Percentiles rank a stretch among this genome's conserved stretches.
Evolutionary conservation across 1,140 invertebrate species (phyloP).

Genomic region (Parapsyche elsis): DNA sequence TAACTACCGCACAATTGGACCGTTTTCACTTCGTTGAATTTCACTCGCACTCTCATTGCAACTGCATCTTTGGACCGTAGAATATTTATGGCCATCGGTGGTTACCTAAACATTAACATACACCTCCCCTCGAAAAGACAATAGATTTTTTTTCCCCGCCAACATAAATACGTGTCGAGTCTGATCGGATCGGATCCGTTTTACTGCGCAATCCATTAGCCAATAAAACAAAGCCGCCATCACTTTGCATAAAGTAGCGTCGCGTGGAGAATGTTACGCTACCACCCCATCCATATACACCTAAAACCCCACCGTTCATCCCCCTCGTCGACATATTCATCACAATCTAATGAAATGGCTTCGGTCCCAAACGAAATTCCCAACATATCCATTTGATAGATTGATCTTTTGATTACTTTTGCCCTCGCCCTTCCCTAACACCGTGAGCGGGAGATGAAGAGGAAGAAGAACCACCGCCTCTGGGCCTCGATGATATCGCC

Average conservation of each 20-base stretch:
- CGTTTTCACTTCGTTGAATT: no score
- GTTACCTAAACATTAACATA: no score
- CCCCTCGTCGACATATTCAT: conserved; percentile 37
- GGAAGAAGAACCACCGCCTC: no score
- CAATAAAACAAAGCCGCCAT: conserved; percentile 31
- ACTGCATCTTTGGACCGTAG: no score
- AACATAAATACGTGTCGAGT: no score
- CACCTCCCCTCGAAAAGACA: no score
- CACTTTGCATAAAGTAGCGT: conserved; percentile 32
- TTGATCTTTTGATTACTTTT: conserved; percentile 48
- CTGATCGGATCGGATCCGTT: neutral
- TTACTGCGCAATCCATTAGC: conserved; percentile 27
- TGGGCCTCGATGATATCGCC: no score
- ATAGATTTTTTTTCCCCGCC: no score
- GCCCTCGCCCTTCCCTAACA: neutral
- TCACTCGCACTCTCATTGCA: no score
- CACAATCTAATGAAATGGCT: conserved; percentile 44
- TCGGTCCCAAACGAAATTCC: conserved; percentile 44
- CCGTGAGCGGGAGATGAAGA: no score
- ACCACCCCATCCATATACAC: neutral
- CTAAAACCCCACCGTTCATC: neutral
- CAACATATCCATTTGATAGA: conserved; percentile 47
- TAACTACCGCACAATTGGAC: neutral
- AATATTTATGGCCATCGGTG: no score
- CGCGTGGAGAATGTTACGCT: neutral